A percentile compares a stretch with the other conserved stretches of the same genome.
phyloP scores from a whole-genome alignment of 1,140 invertebrate species.

The Sycophila sp. region DNA sequence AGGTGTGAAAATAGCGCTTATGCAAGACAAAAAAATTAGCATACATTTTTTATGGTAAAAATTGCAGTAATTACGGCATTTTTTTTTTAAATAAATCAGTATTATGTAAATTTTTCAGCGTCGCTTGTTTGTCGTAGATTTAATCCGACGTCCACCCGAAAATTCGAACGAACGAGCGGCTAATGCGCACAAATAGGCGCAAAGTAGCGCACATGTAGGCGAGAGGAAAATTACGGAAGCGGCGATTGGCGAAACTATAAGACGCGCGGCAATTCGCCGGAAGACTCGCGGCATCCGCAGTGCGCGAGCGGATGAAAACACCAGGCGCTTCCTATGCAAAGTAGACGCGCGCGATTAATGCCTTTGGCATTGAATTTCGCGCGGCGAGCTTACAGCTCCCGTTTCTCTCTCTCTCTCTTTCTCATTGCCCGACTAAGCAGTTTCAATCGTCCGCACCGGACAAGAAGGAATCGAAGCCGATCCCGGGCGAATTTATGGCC shows the following conservation, averaged over 20 bases:
- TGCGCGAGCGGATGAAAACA: not conserved
- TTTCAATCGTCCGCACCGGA: not conserved
- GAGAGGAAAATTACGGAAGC: not conserved
- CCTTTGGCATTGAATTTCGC: not conserved
- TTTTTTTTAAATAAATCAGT: no score
- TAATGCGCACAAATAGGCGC: not conserved
- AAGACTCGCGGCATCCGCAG: not conserved
- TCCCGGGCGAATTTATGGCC: not conserved
- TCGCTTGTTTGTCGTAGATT: not conserved
- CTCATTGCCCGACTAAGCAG: conserved; percentile 5
- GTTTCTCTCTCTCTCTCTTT: no score
- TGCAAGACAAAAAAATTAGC: no score
- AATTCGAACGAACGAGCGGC: not conserved
- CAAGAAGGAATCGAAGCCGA: not conserved
- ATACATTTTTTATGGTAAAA: no score
- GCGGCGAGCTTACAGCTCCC: no score
- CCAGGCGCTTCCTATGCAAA: not conserved
- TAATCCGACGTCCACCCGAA: no score
- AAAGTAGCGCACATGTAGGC: not conserved
- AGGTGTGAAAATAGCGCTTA: no score
- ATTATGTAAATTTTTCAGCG: no score
- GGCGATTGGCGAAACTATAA: not conserved
- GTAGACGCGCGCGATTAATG: not conserved
- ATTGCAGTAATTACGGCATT: no score
- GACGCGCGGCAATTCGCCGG: not conserved